Evolutionary conservation across 2,113 vertebrate genomes (phyloP).

Genomic region (Atherinomorus stipes): DNA sequence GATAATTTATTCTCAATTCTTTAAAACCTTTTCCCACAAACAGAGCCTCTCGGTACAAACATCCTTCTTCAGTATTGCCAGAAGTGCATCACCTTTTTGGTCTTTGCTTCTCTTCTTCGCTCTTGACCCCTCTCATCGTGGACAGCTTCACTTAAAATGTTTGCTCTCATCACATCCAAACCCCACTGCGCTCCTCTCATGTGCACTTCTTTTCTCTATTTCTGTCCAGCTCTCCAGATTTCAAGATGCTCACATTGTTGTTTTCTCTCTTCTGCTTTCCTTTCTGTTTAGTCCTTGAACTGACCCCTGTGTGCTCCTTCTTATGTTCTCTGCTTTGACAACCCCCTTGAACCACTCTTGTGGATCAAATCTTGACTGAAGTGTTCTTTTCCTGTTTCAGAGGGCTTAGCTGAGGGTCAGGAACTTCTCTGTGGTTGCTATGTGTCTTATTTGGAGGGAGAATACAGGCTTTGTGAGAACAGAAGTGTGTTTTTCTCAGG

Average conservation of each 20-base stretch:
- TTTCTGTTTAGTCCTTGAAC: constrained; percentile 51
- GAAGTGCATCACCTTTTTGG: constrained; percentile 54
- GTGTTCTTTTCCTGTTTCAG: constrained; percentile 67
- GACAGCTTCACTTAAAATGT: constrained; percentile 62
- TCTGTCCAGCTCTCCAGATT: constrained; percentile 43
- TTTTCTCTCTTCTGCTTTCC: constrained; percentile 45
- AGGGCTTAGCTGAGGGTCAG: constrained; percentile 38
- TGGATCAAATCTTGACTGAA: constrained; percentile 54
- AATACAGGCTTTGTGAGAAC: constrained; percentile 42
- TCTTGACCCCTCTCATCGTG: constrained; percentile 53
- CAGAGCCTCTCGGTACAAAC: constrained; percentile 44
- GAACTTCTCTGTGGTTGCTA: constrained; percentile 39
- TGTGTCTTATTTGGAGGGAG: constrained; percentile 39
- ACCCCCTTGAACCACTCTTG: constrained; percentile 56
- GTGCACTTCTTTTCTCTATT: constrained; percentile 32
- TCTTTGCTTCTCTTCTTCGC: constrained; percentile 31
- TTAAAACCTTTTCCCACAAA: constrained; percentile 59
- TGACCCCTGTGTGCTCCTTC: constrained; percentile 50
- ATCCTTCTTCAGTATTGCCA: constrained; percentile 34
- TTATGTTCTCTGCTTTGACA: constrained; percentile 54
- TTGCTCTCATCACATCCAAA: constrained; percentile 62
- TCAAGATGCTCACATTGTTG: constrained; percentile 43
- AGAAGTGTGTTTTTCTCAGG: constrained; percentile 59
- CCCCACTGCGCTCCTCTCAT: constrained; percentile 43
- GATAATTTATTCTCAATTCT: constrained; percentile 40